phyloP scores from a whole-genome alignment of 2,888 invertebrate species.

The Scrobipalpa atriplicella region DNA sequence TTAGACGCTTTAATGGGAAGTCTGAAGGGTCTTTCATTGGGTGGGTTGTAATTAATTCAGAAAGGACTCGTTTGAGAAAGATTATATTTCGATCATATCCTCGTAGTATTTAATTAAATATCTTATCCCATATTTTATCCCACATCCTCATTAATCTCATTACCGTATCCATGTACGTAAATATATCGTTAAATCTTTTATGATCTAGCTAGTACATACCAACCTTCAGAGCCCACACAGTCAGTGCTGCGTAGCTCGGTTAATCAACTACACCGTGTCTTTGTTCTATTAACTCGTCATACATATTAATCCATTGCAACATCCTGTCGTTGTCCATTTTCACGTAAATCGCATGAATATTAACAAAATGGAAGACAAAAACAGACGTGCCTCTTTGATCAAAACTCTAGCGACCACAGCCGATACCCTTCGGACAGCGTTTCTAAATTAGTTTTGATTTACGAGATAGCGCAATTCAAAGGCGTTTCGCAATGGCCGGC shows the following conservation, averaged over 20 bases:
- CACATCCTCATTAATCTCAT: not conserved
- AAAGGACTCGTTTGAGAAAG: no score
- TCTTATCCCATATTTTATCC: not conserved
- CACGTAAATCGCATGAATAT: constrained; percentile 1
- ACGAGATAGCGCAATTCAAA: constrained; percentile 22
- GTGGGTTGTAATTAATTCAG: not conserved
- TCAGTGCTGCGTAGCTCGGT: constrained; percentile 11
- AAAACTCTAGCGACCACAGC: not conserved
- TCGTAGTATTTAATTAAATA: not conserved
- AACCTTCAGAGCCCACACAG: constrained; percentile 30
- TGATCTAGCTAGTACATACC: constrained; percentile 15
- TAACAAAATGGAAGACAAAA: not conserved
- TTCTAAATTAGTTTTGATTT: constrained; percentile 13
- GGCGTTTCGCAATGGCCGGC: constrained; percentile 22
- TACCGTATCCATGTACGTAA: not conserved
- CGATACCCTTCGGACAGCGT: not conserved
- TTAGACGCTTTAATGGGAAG: constrained; percentile 10
- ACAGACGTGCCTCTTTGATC: not conserved
- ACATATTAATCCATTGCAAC: constrained; percentile 21
- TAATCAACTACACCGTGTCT: constrained; percentile 13
- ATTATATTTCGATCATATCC: no score
- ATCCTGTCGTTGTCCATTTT: constrained; percentile 18
- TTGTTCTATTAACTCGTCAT: constrained; percentile 10
- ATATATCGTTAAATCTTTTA: not conserved
- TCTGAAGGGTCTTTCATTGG: not conserved